A percentile compares a stretch with the other conserved stretches of the same genome.
These are phyloP conservation scores for Paedocypris sp. DNA, from an alignment of 2,113 vertebrate species.

Conservation along the genomic window DNA sequence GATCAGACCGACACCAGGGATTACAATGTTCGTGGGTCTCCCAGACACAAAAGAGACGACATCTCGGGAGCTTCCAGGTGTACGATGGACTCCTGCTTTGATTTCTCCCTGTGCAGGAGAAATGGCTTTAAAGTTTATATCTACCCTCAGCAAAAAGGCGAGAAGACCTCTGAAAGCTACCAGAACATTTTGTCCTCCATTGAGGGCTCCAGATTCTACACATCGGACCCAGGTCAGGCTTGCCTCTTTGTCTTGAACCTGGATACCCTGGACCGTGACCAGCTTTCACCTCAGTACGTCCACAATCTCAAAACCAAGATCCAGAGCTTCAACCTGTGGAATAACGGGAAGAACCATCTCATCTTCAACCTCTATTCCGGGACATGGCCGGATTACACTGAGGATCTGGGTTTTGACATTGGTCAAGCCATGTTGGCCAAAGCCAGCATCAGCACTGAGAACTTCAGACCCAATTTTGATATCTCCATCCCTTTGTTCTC, in stretches of 20 bases:
- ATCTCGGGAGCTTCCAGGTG: constrained; percentile 71
- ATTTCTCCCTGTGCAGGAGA: constrained; percentile 78
- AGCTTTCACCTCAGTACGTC: constrained; percentile 95
- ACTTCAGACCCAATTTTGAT: constrained; percentile 90
- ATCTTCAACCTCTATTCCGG: constrained; percentile 98
- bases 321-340: constrained; percentile 90
- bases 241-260: constrained; percentile 89
- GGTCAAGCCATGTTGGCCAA: constrained; percentile 97
- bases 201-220: constrained; percentile 86
- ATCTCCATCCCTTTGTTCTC: constrained; percentile 97
- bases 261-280: constrained; percentile 94
- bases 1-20: constrained; percentile 62
- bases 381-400: constrained; percentile 97
- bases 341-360: constrained; percentile 92
- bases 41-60: constrained; percentile 73
- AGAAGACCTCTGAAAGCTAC: constrained; percentile 96
- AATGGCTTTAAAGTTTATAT: constrained; percentile 94
- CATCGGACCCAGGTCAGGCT: constrained; percentile 84
- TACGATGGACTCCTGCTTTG: constrained; percentile 95
- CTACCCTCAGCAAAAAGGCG: constrained; percentile 90
- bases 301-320: constrained; percentile 88
- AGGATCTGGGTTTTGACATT: constrained; percentile 92
- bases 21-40: constrained; percentile 62
- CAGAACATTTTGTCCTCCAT: constrained; percentile 90
- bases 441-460: constrained; percentile 93